These are phyloP conservation scores for Callionymus lyra DNA, from an alignment of 2,113 vertebrate species.

Conservation along the genomic window DNA sequence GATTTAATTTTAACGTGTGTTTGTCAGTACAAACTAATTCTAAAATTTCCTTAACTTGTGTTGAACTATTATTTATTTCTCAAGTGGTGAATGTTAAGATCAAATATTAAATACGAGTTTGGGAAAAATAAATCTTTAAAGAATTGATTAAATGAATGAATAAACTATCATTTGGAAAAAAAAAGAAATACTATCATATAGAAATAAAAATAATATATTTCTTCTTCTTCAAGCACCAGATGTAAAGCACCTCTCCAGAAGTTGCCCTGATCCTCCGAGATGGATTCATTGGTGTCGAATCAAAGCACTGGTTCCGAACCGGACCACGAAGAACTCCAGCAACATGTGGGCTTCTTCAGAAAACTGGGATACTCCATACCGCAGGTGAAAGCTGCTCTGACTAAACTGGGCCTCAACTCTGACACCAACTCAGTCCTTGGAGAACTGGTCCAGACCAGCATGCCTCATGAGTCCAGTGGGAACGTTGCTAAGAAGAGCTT, in stretches of 20 bases:
- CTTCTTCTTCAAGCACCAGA: neutral
- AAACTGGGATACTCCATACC: conserved; percentile 83
- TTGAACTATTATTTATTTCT: no score
- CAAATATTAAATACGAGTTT: no score
- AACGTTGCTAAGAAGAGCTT: conserved; percentile 54
- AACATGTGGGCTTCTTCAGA: conserved; percentile 84
- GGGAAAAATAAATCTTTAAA: no score
- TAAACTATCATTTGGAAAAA: no score
- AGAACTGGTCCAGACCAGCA: conserved; percentile 77
- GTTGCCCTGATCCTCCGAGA: conserved; percentile 22
- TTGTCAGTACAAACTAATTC: no score
- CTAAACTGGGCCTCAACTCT: conserved; percentile 73
- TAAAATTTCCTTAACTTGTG: no score
- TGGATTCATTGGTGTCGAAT: conserved; percentile 33
- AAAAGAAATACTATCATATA: no score
- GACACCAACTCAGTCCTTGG: conserved; percentile 87
- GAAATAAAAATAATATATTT: neutral
- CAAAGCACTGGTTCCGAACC: conserved; percentile 14
- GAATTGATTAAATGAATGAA: no score
- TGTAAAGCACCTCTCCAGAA: conserved; percentile 5
- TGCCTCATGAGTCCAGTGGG: conserved; percentile 17
- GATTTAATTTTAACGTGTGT: no score
- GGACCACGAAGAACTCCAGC: conserved; percentile 63
- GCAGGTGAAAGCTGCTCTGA: conserved; percentile 74
- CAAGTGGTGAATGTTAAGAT: no score